Base-by-base conservation (phyloP, 1,140 invertebrate genomes). In the Drosophila seguyi region DNA sequence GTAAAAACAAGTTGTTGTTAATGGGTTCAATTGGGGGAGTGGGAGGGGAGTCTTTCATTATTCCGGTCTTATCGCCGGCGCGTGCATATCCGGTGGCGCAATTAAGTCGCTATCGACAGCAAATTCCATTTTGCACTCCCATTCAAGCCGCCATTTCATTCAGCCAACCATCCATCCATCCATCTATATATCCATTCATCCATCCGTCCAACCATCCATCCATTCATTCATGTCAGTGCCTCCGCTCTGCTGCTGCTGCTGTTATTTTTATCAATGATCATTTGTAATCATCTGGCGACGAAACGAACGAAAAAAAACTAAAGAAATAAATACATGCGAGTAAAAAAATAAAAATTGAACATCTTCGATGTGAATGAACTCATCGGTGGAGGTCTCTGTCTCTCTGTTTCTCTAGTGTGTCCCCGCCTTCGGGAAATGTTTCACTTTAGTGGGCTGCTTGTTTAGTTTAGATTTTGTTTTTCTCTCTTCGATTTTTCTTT, bases 251-350 rank as follows among this genome's bases (percentile, higher is more conserved):
- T 76, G 62, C 63, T 52, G 38, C 41, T 77, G 63, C 74, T 77
- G 75, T 78, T 74, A 79, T 79, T 79, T 79, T 79, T 79, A 79
- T 79, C 76, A 79, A 79, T 79, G 76, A 79, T 79, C 76, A 79
- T 79, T 79, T 73, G 75, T 79, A 79, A 79, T 78, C 75, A 78
- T 78, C 75, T 71, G 75, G 75, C 74, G 75, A 75, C 72, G 71
- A 41, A 41, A 66, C 27, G 56, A 63, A 45, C 20, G 6, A 45
- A 45, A 45, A 20, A 52, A 53, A 5, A 55, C n/a, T n/a, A n/a
- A n/a, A n/a, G 22, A 47, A 62, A 56, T 38, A 63, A 52, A 66
- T 53, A 16, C 31, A 10, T 16, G 50, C 50, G 50, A 53, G 58
- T 48, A 73, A 75, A 65, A 52, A n/a, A n/a, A n/a, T 66, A 52